Conservation (phyloP, 1,140 invertebrate genomes). For the Samia ricini region DNA sequence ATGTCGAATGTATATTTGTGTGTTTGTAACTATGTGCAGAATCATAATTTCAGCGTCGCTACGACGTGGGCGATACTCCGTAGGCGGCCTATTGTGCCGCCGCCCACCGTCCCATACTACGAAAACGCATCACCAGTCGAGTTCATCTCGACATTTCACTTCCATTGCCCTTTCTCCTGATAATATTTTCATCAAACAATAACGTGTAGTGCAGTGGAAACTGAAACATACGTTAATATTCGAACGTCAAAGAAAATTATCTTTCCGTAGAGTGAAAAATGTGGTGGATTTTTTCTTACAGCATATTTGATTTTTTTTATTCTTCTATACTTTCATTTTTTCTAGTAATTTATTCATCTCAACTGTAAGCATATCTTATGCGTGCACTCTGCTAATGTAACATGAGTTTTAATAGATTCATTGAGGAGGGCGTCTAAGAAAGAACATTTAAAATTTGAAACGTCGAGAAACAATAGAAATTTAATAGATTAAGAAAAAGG, state of each 20-base stretch:
- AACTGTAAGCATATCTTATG: too few relatives aligned
- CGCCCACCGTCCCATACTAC: constrained; percentile 12
- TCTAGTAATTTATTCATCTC: too few relatives aligned
- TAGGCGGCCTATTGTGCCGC: constrained; percentile 24
- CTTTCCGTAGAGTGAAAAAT: not conserved
- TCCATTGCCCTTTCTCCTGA: constrained; percentile 4
- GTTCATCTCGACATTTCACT: not conserved
- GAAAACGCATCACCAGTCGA: not conserved
- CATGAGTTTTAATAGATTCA: too few relatives aligned
- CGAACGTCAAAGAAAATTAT: not conserved
- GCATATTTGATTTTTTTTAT: not conserved
- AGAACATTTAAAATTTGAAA: too few relatives aligned
- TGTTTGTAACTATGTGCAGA: constrained; percentile 7
- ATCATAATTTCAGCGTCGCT: constrained; percentile 22
- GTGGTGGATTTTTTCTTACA: not conserved
- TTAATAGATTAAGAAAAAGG: too few relatives aligned
- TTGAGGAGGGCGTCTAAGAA: too few relatives aligned
- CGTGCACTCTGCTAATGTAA: too few relatives aligned
- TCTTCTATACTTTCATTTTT: too few relatives aligned
- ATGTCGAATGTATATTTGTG: not conserved
- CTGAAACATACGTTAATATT: not conserved
- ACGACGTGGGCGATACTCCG: constrained; percentile 20
- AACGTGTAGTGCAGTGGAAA: not conserved
- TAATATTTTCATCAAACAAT: not conserved
- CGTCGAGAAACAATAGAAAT: too few relatives aligned